phyloP scores from a whole-genome alignment of 2,797 vertebrate species.

The Adelosebastes latens region DNA sequence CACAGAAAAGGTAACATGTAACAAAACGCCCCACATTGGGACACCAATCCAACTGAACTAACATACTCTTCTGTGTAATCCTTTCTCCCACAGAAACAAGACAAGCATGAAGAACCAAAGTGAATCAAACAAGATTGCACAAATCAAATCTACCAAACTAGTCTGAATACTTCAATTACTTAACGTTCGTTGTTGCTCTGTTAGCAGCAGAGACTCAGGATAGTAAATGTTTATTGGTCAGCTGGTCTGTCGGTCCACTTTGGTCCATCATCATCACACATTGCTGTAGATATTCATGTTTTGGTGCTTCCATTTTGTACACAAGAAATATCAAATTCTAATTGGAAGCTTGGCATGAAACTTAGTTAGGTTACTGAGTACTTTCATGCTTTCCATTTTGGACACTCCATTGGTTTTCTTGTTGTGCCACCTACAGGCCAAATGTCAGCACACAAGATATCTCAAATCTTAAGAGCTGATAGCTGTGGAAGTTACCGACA shows the following conservation, averaged over 20 bases:
- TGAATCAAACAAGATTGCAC: background rate
- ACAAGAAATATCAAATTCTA: too few relatives aligned
- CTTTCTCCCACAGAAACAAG: slow-evolving; percentile 12
- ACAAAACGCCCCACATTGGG: background rate
- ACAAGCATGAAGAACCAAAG: background rate
- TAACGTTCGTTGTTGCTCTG: background rate
- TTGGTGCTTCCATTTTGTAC: background rate
- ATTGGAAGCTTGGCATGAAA: background rate
- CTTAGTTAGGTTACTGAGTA: background rate
- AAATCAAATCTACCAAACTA: background rate
- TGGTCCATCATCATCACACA: background rate
- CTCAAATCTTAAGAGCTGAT: background rate
- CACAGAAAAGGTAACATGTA: background rate
- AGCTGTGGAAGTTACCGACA: background rate
- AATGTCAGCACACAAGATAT: background rate
- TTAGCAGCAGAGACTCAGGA: background rate
- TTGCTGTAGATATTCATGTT: background rate
- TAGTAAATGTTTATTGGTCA: background rate
- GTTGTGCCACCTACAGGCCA: background rate
- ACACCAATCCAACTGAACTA: background rate
- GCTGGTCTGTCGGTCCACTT: too few relatives aligned
- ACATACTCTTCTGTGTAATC: background rate
- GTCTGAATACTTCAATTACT: background rate
- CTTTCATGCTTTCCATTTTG: background rate
- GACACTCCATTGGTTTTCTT: background rate